Evolutionary conservation across 2,797 vertebrate genomes (phyloP).

Genomic region (Heterohyrax brucei): DNA sequence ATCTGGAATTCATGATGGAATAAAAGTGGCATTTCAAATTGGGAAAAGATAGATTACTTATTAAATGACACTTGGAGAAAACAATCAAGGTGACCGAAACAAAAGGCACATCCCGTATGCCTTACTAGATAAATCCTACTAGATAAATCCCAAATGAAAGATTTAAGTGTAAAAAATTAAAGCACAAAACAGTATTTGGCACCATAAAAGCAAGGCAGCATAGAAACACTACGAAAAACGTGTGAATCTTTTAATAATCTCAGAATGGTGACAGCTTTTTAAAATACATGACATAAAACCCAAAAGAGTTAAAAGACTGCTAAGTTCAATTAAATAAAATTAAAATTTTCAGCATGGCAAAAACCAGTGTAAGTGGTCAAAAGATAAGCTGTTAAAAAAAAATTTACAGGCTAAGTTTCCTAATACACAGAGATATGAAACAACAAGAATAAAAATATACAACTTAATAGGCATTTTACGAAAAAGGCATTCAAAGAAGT

Average conservation of each 20-base stretch:
- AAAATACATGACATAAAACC: neutral
- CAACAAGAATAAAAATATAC: neutral
- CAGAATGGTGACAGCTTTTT: neutral
- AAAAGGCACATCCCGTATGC: neutral
- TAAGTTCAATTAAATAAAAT: neutral
- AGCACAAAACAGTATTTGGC: neutral
- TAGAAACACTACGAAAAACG: conserved; percentile 22
- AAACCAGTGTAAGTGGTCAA: neutral
- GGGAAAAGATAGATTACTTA: neutral
- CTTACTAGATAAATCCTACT: neutral
- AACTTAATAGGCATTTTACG: neutral
- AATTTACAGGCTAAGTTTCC: neutral
- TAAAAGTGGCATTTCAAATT: neutral
- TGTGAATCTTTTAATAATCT: neutral
- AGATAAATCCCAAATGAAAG: conserved; percentile 48
- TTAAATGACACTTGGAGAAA: neutral
- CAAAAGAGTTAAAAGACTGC: neutral
- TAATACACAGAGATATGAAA: neutral
- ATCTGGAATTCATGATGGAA: neutral
- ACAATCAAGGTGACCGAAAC: neutral
- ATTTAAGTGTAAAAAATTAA: conserved; percentile 48
- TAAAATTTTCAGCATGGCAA: conserved; percentile 30
- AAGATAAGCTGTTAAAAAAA: neutral
- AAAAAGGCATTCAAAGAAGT: neutral
- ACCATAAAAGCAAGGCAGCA: neutral